Conservation (phyloP, 2,888 invertebrate species). For the Platypus cylindrus region DNA sequence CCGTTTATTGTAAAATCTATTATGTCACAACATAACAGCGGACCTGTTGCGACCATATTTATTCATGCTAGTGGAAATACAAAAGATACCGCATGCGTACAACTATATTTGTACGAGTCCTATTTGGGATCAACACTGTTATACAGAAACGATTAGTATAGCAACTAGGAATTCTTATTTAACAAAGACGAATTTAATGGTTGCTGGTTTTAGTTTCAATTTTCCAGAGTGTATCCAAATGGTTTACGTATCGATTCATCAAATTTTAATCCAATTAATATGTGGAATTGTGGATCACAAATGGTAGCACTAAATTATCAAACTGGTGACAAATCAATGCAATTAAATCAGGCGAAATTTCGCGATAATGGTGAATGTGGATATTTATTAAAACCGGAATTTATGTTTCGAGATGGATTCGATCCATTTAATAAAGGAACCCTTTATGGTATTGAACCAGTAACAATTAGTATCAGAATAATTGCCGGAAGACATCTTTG, state of each 20-base stretch:
- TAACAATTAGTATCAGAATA: slow-evolving; percentile 58
- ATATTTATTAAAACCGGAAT: slow-evolving; percentile 80
- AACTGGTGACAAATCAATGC: slow-evolving; percentile 91
- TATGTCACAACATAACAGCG: too few relatives aligned
- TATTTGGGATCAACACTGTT: too few relatives aligned
- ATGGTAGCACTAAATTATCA: slow-evolving; percentile 98
- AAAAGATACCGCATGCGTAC: too few relatives aligned
- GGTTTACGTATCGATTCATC: slow-evolving; percentile 92
- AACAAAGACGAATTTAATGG: background rate
- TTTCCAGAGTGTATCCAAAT: slow-evolving; percentile 91
- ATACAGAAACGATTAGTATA: too few relatives aligned
- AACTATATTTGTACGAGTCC: too few relatives aligned
- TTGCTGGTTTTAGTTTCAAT: slow-evolving; percentile 55
- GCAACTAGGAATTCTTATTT: too few relatives aligned
- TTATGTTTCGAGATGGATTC: slow-evolving; percentile 68
- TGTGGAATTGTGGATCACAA: slow-evolving; percentile 95
- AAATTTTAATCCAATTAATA: slow-evolving; percentile 87
- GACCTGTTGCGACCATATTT: too few relatives aligned
- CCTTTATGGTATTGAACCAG: slow-evolving; percentile 45
- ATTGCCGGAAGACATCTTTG: slow-evolving; percentile 83
- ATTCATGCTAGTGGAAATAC: too few relatives aligned
- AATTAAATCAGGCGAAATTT: slow-evolving; percentile 88
- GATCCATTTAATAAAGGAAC: slow-evolving; percentile 61
- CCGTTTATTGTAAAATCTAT: too few relatives aligned
- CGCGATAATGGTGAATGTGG: slow-evolving; percentile 87